A percentile compares a stretch with the other conserved stretches of the same genome.
Conservation (phyloP, 2,113 vertebrate genomes). For the Eulemur macaco region DNA sequence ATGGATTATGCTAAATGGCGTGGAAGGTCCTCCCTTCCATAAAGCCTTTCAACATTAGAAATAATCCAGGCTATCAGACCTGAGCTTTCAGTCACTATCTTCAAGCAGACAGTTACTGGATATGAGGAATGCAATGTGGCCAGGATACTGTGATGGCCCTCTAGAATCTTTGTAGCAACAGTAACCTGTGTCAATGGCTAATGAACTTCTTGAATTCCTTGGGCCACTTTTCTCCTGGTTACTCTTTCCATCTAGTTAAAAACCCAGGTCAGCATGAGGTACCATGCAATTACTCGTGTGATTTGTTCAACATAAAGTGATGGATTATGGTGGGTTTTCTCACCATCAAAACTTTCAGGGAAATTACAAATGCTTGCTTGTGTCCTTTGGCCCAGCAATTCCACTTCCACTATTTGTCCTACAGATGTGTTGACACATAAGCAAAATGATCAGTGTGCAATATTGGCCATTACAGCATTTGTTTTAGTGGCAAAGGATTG, state of each 20-base stretch:
- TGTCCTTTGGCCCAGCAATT: neutral
- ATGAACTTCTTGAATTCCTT: neutral
- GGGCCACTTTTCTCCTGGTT: neutral
- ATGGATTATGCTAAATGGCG: neutral
- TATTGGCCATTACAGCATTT: neutral
- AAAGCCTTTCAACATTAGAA: neutral
- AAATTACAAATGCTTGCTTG: neutral
- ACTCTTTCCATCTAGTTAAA: neutral
- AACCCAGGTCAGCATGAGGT: neutral
- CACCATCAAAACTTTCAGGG: neutral
- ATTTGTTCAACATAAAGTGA: neutral
- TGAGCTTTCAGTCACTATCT: neutral
- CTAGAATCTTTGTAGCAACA: neutral
- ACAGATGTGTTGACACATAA: neutral
- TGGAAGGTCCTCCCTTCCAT: neutral
- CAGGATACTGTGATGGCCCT: neutral
- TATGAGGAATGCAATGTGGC: neutral
- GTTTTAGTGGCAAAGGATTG: neutral
- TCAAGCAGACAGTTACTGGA: neutral
- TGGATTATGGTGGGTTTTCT: neutral
- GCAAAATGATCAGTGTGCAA: neutral
- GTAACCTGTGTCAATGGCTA: neutral
- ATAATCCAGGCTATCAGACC: neutral
- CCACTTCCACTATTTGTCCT: neutral
- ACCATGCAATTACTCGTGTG: neutral